Base-by-base conservation (phyloP, 2,113 vertebrate species). In the Connochaetes taurinus region DNA sequence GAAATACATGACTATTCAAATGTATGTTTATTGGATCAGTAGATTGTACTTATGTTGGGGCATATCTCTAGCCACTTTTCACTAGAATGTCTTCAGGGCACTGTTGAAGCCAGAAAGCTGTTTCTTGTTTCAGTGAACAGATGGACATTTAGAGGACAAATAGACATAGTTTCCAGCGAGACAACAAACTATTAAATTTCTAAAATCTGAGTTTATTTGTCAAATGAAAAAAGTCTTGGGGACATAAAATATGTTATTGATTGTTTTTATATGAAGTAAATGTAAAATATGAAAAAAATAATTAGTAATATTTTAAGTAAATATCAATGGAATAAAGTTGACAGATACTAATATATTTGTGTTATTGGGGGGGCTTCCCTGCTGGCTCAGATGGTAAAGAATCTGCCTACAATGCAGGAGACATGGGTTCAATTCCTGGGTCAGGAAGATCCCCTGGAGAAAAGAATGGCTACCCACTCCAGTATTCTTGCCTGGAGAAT, bases 191-290 rank as follows among this genome's bases (percentile, higher is more conserved):
- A 80, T 8, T 88, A n/a, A 62, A 0, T 81, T 94, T 94, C 53
- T 85, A 88, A 97, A 97, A 87, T 64, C 57, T 90, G 80, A 93
- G 9, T 60, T 40, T 91, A 89, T 81, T 86, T 91, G 87, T 29
- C 15, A 96, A 83, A 43, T 88, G 43, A 60, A 50, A 50, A 89
- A 82, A 95, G 0, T 19, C 53, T 76, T 52, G 23, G 43, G 33
- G 8, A 50, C 11, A 55, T 94, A 84, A 94, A 97, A 33, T 17
- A 4, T 83, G 13, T 67, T 91, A 71, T 29, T 5, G 27, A 55
- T 82, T 86, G 15, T 58, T 94, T 94, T 86, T 80, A 53, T 74
- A 57, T 64, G 15, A 84, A 87, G 50, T 67, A 53, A 64, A 88
- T 90, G 88, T 90, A 78, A 85, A 86, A 94, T 88, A 91, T 47